Percentiles rank a stretch among this genome's conserved stretches.
Conservation (phyloP, 35 echinoderm and acorn worm genomes). For the Amphiura filiformis region DNA sequence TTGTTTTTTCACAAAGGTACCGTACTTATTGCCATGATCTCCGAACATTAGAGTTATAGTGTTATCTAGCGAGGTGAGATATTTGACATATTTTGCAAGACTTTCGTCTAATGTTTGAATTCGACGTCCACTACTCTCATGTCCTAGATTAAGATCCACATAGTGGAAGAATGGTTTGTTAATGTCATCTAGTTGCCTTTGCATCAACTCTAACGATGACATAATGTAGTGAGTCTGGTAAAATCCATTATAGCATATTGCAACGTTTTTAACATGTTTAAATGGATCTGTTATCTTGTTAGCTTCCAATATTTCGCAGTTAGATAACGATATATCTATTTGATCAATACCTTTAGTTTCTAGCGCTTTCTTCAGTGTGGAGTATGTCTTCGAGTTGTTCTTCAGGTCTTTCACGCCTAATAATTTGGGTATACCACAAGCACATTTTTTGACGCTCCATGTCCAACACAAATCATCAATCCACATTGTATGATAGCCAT, state of each 20-base stretch:
- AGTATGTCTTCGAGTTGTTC: background rate
- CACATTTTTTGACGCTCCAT: background rate
- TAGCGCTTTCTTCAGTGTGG: background rate
- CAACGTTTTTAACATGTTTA: background rate
- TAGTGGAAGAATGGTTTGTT: background rate
- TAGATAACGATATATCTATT: background rate
- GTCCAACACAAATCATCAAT: background rate
- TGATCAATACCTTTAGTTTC: background rate
- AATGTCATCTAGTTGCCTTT: background rate
- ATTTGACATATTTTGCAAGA: background rate
- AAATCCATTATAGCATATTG: background rate
- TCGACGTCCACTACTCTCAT: background rate
- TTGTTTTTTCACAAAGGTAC: background rate
- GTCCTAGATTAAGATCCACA: background rate
- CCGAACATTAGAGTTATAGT: background rate
- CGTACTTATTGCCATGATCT: background rate
- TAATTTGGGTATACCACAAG: background rate
- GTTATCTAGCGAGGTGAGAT: background rate
- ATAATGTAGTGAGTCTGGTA: background rate
- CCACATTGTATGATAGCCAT: background rate
- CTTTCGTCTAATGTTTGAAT: background rate
- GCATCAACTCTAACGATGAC: background rate
- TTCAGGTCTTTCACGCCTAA: background rate
- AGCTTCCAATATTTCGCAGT: background rate
- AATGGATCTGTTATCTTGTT: background rate